A percentile compares a stretch with the other conserved stretches of the same genome.
Evolutionary conservation across 2,888 invertebrate genomes (phyloP).

Genomic region (Drosophila flavopinicola): DNA sequence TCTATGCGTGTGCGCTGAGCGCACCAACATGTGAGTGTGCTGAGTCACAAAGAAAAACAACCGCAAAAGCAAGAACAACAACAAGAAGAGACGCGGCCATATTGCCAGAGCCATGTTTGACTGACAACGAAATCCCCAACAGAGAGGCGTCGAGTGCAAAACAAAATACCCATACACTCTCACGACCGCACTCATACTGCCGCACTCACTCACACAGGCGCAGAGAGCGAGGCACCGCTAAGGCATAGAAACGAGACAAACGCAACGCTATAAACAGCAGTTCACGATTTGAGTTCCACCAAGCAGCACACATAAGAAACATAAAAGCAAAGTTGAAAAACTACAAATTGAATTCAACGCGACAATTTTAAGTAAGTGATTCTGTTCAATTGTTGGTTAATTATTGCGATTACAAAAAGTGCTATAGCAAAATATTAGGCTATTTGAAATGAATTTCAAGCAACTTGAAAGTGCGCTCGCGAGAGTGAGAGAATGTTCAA

Average conservation of each 20-base stretch:
- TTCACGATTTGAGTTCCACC: conserved; percentile 69
- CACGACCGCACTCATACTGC: conserved; percentile 23
- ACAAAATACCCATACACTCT: conserved; percentile 47
- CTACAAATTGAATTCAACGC: conserved; percentile 32
- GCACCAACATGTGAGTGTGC: conserved; percentile 19
- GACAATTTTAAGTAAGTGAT: conserved; percentile 51
- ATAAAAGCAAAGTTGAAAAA: conserved; percentile 41
- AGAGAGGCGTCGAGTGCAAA: conserved; percentile 71
- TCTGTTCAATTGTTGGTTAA: conserved; percentile 38
- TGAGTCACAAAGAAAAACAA: conserved; percentile 64
- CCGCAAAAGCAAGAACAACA: conserved; percentile 45
- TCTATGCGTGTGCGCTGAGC: conserved; percentile 41
- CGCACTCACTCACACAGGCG: conserved; percentile 37
- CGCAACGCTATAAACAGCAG: conserved; percentile 81
- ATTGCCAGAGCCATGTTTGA: conserved; percentile 74
- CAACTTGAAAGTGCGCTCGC: neutral
- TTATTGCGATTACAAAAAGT: conserved; percentile 3
- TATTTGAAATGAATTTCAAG: conserved; percentile 1
- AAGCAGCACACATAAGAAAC: conserved; percentile 63
- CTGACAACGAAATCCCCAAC: conserved; percentile 62
- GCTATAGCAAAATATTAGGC: conserved; percentile 10
- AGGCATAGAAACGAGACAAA: conserved; percentile 76
- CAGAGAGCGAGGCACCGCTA: conserved; percentile 51
- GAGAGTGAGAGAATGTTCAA: conserved; percentile 46
- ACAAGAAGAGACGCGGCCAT: conserved; percentile 70